Evolutionary conservation across 2,888 invertebrate species (phyloP), one percentile per base, ranked within the genome.

Genomic region (Cerastis leucographa): DNA sequence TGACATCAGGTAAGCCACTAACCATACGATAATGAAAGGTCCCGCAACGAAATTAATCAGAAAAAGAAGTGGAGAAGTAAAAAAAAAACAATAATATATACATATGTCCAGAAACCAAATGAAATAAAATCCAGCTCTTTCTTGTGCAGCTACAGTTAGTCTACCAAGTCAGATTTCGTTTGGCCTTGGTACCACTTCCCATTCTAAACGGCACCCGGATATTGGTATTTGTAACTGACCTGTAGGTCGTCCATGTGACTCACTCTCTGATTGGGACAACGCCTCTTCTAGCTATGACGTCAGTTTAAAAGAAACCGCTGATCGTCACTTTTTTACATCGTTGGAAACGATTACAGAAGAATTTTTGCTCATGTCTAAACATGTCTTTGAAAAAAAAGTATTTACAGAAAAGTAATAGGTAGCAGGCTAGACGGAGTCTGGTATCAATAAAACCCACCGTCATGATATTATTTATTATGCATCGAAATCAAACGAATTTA

Each of bases 191-290:
- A 35, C 17, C 40, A 66, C 49, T 74, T 44, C 68, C 51, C 44
- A 59, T 62, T 54, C 42, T 62, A 74, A 68, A 59, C 56, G 49
- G 65, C 46, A 83, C 72, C 66, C 78, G 83, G 78, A 85, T 74
- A 74, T 85, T 35, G 49, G 44, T 40, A 68, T 61, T 59, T 14
- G 35, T 44, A 68, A 85, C 62, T 78, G 84, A 85, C 83, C 78
- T 78, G 82, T 61, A 72, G 69, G 25, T 14, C 29, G 40, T 61
- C 54, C 11, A 56, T 19, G 79, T 85, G 84, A 84, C 66, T 84
- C 86, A 84, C 12, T 56, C 51, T 19, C 2, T 78, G 83, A 71
- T 70, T 83, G 44, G 35, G 42, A 61, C 71, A 66, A 54, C 56
- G 72, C 62, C 70, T 78, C 66, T 62, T 29, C 62, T 54, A 65